Evolutionary conservation across 2,888 invertebrate genomes (phyloP).

Genomic region (Byasa hedistus): DNA sequence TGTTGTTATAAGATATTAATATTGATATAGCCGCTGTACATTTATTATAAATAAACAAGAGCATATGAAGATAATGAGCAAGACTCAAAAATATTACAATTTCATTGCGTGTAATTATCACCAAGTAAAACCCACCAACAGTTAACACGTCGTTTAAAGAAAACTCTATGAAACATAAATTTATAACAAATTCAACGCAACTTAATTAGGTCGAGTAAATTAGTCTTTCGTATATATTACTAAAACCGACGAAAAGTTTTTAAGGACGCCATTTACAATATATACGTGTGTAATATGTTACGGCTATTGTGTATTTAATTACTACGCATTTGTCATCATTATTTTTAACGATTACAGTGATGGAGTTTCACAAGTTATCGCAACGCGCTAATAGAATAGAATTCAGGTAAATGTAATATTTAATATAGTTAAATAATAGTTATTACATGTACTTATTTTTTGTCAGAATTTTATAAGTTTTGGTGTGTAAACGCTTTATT

Average conservation of each 20-base stretch:
- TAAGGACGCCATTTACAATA: slow-evolving; percentile 3
- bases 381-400: neutral
- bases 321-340: neutral
- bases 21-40: no score
- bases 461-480: no score
- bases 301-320: neutral
- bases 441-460: no score
- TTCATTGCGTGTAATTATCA: no score
- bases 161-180: slow-evolving; percentile 11
- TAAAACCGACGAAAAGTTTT: slow-evolving; percentile 15
- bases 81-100: no score
- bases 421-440: no score
- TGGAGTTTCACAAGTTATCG: neutral
- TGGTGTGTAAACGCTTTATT: no score
- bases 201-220: slow-evolving; percentile 23
- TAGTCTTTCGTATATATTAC: slow-evolving; percentile 7
- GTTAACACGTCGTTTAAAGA: no score
- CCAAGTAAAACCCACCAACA: no score
- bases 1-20: no score
- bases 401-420: neutral
- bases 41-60: no score
- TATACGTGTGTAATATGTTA: slow-evolving; percentile 4
- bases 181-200: slow-evolving; percentile 14
- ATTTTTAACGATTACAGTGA: neutral
- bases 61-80: no score